Evolutionary conservation across 2,888 invertebrate species (phyloP).

Genomic region (Dione juno): DNA sequence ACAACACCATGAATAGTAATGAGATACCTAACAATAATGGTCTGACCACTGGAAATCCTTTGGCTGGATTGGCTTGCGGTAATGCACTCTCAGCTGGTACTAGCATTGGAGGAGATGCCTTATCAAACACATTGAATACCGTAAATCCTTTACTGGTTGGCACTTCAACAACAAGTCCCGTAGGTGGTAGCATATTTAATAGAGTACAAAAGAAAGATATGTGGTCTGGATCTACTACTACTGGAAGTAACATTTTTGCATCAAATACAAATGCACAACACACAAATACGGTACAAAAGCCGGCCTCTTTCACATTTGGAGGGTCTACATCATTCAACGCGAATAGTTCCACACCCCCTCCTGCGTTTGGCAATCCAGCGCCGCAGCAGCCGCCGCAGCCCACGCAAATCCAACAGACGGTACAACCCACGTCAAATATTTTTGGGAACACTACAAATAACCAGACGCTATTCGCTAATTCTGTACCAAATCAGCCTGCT

Average conservation of each 20-base stretch:
- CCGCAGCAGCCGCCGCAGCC: slow-evolving; percentile 48
- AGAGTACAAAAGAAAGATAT: slow-evolving; percentile 57
- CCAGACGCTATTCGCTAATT: slow-evolving; percentile 55
- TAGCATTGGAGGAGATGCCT: slow-evolving; percentile 46
- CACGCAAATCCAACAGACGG: neutral
- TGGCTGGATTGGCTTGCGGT: slow-evolving; percentile 30
- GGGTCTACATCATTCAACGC: slow-evolving; percentile 55
- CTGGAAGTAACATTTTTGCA: slow-evolving; percentile 55
- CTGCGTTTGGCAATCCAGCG: slow-evolving; percentile 54
- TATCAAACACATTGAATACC: slow-evolving; percentile 18
- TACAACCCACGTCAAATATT: slow-evolving; percentile 45
- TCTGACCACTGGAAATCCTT: slow-evolving; percentile 43
- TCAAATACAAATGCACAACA: slow-evolving; percentile 52
- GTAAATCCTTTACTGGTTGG: slow-evolving; percentile 7
- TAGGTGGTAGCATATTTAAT: slow-evolving; percentile 53
- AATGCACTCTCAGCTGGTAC: slow-evolving; percentile 41
- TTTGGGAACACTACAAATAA: slow-evolving; percentile 53
- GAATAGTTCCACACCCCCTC: slow-evolving; percentile 33
- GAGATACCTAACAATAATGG: slow-evolving; percentile 35
- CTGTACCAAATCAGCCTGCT: slow-evolving; percentile 52
- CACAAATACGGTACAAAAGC: slow-evolving; percentile 56
- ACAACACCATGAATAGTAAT: slow-evolving; percentile 32
- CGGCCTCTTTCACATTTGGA: slow-evolving; percentile 63
- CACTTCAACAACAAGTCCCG: slow-evolving; percentile 27
- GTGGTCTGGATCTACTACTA: slow-evolving; percentile 57